Conservation (phyloP, 2,888 invertebrate species). For the Dusona sp. region DNA sequence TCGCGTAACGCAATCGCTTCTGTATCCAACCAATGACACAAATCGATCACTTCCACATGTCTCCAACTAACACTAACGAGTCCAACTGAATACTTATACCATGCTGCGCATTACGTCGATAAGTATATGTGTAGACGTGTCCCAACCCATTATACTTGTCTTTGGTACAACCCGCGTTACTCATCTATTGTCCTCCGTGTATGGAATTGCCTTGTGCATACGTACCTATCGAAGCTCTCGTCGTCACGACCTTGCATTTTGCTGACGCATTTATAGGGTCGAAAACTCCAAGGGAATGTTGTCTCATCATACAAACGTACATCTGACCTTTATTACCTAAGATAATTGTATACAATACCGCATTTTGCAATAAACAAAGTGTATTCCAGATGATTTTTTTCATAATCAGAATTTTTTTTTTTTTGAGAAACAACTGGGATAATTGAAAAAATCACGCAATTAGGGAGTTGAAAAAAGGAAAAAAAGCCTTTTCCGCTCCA, state of each 20-base stretch:
- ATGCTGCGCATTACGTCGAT: background rate
- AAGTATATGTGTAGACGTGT: background rate
- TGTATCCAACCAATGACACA: conserved; percentile 47
- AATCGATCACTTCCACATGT: conserved; percentile 38
- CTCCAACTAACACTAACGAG: background rate
- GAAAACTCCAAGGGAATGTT: conserved; percentile 16
- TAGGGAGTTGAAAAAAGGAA: background rate
- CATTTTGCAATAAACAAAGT: background rate
- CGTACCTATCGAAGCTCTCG: background rate
- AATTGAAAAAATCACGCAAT: background rate
- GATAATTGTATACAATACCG: background rate
- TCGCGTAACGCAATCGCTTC: conserved; percentile 40
- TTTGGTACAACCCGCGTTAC: conserved; percentile 29
- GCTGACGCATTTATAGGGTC: conserved; percentile 38
- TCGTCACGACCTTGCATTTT: conserved; percentile 42
- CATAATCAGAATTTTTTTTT: background rate
- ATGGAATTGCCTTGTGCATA: conserved; percentile 22
- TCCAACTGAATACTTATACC: background rate
- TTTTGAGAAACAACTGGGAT: background rate
- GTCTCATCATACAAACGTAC: conserved; percentile 12
- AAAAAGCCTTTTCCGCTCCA: background rate
- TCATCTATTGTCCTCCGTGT: conserved; percentile 46
- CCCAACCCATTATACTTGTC: conserved; percentile 30
- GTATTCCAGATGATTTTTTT: background rate
- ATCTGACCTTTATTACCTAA: conserved; percentile 1